phyloP scores from a whole-genome alignment of 1,140 invertebrate genomes.

The Stegodyphus dumicola region DNA sequence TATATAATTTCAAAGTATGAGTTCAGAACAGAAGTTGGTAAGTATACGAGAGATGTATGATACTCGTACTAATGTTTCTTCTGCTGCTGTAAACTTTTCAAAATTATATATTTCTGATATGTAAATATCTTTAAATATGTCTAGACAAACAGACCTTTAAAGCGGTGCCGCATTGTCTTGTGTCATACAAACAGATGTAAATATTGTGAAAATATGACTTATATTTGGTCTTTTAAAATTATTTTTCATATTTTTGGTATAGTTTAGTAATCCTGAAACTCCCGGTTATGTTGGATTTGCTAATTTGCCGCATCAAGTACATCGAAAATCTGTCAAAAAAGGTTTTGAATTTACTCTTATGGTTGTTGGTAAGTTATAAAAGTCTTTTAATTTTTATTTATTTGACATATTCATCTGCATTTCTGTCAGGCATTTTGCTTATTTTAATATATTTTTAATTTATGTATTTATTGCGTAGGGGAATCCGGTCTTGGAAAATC shows the following conservation, averaged over 20 bases:
- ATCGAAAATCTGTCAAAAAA: constrained; percentile 97
- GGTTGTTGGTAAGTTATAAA: constrained; percentile 93
- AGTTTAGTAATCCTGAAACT: constrained; percentile 72
- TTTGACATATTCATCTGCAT: background rate
- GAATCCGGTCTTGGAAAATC: constrained; percentile 98
- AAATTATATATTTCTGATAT: background rate
- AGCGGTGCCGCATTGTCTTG: background rate
- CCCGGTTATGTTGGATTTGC: constrained; percentile 92
- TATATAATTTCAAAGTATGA: constrained; percentile 11
- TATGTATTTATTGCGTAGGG: constrained; percentile 71
- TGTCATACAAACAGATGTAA: background rate
- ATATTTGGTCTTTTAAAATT: background rate
- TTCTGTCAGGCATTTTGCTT: background rate
- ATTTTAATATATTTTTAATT: background rate
- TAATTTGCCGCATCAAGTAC: constrained; percentile 98
- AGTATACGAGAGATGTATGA: background rate
- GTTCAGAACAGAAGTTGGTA: constrained; percentile 22
- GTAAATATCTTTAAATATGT: background rate
- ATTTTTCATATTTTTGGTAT: background rate
- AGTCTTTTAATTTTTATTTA: background rate
- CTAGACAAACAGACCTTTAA: background rate
- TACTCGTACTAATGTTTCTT: background rate
- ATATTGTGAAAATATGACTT: background rate
- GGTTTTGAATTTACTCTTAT: constrained; percentile 99
- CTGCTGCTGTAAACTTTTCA: background rate